Evolutionary conservation across 2,888 invertebrate species (phyloP), one percentile per base, ranked within the genome.

Genomic region (Incurvaria masculella): DNA sequence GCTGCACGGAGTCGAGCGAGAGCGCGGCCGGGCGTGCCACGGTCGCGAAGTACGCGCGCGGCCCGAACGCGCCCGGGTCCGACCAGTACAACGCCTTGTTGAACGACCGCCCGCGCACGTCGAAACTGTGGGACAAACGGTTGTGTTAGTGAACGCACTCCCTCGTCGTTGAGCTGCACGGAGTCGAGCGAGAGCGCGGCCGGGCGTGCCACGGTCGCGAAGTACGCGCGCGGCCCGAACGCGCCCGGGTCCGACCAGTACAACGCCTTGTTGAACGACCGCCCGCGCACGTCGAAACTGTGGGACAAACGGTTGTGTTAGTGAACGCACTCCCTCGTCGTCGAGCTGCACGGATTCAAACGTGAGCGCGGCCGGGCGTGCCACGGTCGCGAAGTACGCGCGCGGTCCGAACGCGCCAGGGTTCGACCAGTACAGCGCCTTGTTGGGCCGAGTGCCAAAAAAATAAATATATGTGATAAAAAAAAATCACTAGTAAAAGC

Each of bases 201-300:
- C 43, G 93, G 91, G 53, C 87, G 83, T 11, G 89, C 86, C 45
- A 88, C 86, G 4, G 88, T 87, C 21, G 91, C 87, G 69, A 94
- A 93, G 68, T 90, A 90, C 4, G 94, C 93, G 50, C 94, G 80
- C 1, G 89, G 89, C 3, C 92, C 92, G 62, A 94, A 94, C 44
- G 88, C 87, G 21, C 86, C 83, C 1, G 88, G 86, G 58, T 91
- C 90, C 2, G 93, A 92, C 87, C 89, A 89, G 61, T 92, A 91
- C 10, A 88, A 74, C 0, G 92, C 92, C 64, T 91, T 88, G 64
- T 83, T 85, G 68, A 92, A 86, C 1, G 90, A 82, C 52, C 90
- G 83, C 19, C 92, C 93, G 39, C 92, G 82, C 16, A 91, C 91
- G 70, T 93, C 92, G 66, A 92, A 90, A 71, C 93, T 93, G 83